Evolutionary conservation across 2,113 vertebrate genomes (phyloP).

Genomic region (Aspiorhynchus laticeps): DNA sequence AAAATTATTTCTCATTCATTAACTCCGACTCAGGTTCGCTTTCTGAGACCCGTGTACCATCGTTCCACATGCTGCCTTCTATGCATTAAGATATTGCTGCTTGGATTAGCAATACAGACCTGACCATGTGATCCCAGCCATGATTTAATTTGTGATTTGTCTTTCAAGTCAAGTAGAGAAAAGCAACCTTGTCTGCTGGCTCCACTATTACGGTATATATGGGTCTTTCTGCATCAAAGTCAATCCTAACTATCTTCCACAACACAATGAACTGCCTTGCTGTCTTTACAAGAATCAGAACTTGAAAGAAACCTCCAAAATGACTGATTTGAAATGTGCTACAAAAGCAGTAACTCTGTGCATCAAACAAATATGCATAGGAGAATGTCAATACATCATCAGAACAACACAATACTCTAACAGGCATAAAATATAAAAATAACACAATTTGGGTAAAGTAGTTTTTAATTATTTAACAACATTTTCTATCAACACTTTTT

Average conservation of each 20-base stretch:
- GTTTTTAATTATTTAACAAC: background rate
- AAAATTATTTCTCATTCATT: slow-evolving; percentile 50
- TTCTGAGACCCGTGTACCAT: background rate
- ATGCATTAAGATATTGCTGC: slow-evolving; percentile 51
- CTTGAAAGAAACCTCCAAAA: background rate
- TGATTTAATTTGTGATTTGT: slow-evolving; percentile 52
- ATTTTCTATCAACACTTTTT: background rate
- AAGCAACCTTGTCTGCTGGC: slow-evolving; percentile 14
- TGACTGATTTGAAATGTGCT: background rate
- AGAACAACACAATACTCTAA: background rate
- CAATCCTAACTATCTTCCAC: background rate
- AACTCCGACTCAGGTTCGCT: background rate
- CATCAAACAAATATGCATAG: background rate
- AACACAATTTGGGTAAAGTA: background rate
- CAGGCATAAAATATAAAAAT: background rate
- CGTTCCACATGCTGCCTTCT: slow-evolving; percentile 30
- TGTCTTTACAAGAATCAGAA: background rate
- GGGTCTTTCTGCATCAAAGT: background rate
- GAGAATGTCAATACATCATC: background rate
- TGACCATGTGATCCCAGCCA: slow-evolving; percentile 13
- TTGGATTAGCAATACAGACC: slow-evolving; percentile 48
- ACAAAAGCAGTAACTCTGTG: background rate
- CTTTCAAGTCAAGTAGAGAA: slow-evolving; percentile 44
- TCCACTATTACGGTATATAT: background rate
- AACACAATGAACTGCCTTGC: background rate